Conservation (phyloP, 2,888 invertebrate species). For the Eledona agricola region DNA sequence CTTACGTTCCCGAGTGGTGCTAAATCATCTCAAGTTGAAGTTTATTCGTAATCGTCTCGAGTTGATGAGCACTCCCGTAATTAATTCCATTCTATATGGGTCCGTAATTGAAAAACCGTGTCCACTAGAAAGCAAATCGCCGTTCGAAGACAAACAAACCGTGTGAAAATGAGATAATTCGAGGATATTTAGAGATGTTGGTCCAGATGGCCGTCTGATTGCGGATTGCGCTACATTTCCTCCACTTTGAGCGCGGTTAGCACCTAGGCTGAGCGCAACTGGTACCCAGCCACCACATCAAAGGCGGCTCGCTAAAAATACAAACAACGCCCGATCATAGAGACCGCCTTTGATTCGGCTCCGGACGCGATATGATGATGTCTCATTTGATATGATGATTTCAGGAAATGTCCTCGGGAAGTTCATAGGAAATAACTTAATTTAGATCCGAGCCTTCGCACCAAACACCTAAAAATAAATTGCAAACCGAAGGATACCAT, state of each 20-base stretch:
- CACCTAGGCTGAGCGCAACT: slow-evolving; percentile 61
- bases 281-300: slow-evolving; percentile 59
- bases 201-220: slow-evolving; percentile 43
- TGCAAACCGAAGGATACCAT: no score
- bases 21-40: slow-evolving; percentile 19
- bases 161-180: slow-evolving; percentile 30
- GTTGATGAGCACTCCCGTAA: slow-evolving; percentile 22
- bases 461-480: no score
- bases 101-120: slow-evolving; percentile 33
- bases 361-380: slow-evolving; percentile 57
- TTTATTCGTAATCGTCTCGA: slow-evolving; percentile 5
- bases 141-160: slow-evolving; percentile 3
- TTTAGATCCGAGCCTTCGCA: no score
- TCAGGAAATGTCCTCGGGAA: slow-evolving; percentile 40
- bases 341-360: slow-evolving; percentile 56
- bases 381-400: slow-evolving; percentile 52
- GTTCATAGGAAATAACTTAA: slow-evolving; percentile 22
- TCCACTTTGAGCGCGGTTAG: slow-evolving; percentile 59
- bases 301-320: slow-evolving; percentile 59
- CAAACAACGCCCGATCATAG: slow-evolving; percentile 55
- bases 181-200: slow-evolving; percentile 36
- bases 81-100: slow-evolving; percentile 25
- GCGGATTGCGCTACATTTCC: slow-evolving; percentile 57
- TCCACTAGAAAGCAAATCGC: slow-evolving; percentile 4
- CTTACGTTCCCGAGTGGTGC: slow-evolving; percentile 8